phyloP scores from a whole-genome alignment of 2,113 vertebrate species.

The Sinocyclocheilus grahami region DNA sequence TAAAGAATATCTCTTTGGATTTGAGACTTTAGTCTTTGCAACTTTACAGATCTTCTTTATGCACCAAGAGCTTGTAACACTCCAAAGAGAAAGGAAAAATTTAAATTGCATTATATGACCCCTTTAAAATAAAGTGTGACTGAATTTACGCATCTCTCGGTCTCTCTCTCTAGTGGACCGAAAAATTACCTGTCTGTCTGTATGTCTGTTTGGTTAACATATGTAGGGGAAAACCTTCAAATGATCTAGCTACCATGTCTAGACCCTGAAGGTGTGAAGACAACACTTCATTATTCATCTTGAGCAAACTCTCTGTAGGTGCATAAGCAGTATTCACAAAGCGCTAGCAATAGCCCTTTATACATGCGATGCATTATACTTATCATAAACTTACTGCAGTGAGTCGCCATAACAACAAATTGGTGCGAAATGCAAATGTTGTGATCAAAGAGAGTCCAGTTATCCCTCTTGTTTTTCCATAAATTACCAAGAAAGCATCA shows the following conservation, averaged over 20 bases:
- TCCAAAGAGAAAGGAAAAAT: too few species aligned
- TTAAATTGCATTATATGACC: too few species aligned
- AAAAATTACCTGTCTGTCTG: background rate
- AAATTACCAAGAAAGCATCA: conserved; percentile 37
- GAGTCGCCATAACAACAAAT: conserved; percentile 11
- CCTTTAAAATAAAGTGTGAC: too few species aligned
- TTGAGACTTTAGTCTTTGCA: too few species aligned
- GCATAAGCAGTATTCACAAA: background rate
- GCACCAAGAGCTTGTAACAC: too few species aligned
- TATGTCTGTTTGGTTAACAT: background rate
- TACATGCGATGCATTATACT: background rate
- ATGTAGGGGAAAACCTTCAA: background rate
- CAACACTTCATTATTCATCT: background rate
- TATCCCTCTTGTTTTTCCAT: conserved; percentile 12
- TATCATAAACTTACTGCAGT: background rate
- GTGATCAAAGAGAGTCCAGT: conserved; percentile 26
- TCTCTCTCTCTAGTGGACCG: background rate
- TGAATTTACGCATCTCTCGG: too few species aligned
- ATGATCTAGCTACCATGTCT: background rate
- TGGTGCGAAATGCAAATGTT: conserved; percentile 16
- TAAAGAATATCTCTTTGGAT: too few species aligned
- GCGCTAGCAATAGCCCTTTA: background rate
- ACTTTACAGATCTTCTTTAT: too few species aligned
- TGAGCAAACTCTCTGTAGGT: background rate
- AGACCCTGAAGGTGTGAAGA: background rate